phyloP scores from a whole-genome alignment of 2,113 vertebrate species.

The Nibea albiflora region DNA sequence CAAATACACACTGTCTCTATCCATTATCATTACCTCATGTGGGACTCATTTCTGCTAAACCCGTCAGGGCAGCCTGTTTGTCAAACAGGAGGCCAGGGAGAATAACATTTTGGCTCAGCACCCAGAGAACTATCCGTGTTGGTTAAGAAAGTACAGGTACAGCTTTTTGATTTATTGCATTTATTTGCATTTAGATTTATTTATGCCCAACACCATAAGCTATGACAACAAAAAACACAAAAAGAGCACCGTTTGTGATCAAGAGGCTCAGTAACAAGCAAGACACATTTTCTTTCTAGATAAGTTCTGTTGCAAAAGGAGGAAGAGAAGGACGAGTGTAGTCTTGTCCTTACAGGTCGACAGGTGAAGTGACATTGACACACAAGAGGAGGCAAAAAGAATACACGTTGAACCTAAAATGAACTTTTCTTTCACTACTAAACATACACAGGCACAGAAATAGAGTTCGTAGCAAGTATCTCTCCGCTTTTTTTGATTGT shows the following conservation, averaged over 20 bases:
- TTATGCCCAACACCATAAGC: not conserved
- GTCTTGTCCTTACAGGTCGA: not conserved
- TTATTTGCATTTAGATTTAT: conserved; percentile 33
- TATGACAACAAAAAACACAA: conserved; percentile 23
- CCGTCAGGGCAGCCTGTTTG: conserved; percentile 56
- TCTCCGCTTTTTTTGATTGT: not conserved
- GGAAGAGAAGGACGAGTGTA: no score
- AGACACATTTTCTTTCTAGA: not conserved
- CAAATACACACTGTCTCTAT: conserved; percentile 49
- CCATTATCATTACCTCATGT: conserved; percentile 40
- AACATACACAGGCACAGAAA: not conserved
- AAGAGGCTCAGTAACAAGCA: not conserved
- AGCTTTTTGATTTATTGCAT: conserved; percentile 19
- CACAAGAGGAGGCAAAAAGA: not conserved
- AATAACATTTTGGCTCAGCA: conserved; percentile 23
- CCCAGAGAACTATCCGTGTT: not conserved
- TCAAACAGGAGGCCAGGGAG: conserved; percentile 21
- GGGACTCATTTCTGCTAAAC: conserved; percentile 49
- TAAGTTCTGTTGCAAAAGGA: not conserved
- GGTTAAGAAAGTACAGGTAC: conserved; percentile 18
- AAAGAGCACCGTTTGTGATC: not conserved
- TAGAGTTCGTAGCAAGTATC: not conserved
- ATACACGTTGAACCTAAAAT: not conserved
- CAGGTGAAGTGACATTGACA: not conserved
- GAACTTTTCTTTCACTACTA: not conserved